Evolutionary conservation across 2,888 invertebrate genomes (phyloP).

Genomic region (Dryadula phaetusa): DNA sequence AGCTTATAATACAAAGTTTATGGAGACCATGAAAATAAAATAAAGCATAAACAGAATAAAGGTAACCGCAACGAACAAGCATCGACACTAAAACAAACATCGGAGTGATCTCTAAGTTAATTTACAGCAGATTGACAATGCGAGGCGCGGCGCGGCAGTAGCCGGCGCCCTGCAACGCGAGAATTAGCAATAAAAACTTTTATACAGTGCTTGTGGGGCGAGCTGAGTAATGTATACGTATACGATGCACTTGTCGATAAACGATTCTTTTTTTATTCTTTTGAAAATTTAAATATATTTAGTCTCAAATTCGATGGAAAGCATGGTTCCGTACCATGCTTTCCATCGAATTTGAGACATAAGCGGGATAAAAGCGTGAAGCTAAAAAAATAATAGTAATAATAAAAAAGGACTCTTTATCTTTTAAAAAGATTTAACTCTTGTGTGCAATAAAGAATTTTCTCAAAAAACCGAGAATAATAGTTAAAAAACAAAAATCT

Average conservation of each 20-base stretch:
- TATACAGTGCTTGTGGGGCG: slow-evolving; percentile 66
- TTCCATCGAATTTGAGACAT: no score
- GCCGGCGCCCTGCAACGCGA: slow-evolving; percentile 48
- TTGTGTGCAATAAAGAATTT: no score
- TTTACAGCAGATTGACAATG: slow-evolving; percentile 70
- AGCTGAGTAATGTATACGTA: not conserved
- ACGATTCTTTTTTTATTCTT: not conserved
- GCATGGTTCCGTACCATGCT: no score
- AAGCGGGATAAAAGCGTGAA: no score
- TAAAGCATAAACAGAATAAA: slow-evolving; percentile 16
- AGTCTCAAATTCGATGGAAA: no score
- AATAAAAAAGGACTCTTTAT: no score
- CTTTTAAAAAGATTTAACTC: no score
- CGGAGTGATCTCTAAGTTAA: slow-evolving; percentile 57
- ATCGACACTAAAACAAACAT: slow-evolving; percentile 66
- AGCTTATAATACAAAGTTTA: not conserved
- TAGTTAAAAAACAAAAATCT: no score
- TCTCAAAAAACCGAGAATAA: no score
- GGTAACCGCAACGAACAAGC: slow-evolving; percentile 53
- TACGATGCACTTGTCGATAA: not conserved
- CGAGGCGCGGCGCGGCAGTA: slow-evolving; percentile 32
- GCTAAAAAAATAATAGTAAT: no score
- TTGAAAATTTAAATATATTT: not conserved
- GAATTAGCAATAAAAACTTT: slow-evolving; percentile 83
- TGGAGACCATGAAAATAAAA: not conserved